phyloP scores from a whole-genome alignment of 2,888 invertebrate genomes.

The Tetragnatha montana region DNA sequence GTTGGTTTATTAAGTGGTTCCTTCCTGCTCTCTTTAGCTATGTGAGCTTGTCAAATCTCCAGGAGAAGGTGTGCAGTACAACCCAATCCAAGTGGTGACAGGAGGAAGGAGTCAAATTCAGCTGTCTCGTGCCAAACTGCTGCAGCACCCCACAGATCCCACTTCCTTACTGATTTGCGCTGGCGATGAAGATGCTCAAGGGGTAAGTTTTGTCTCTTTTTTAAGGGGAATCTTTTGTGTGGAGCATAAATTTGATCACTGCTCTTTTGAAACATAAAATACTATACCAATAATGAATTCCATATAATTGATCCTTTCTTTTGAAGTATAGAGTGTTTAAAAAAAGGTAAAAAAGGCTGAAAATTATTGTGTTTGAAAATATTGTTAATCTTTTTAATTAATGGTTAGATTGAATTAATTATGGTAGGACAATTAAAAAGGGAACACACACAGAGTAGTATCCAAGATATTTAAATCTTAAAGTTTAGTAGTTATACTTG shows the following conservation, averaged over 20 bases:
- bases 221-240: no score
- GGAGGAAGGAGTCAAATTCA: constrained; percentile 83
- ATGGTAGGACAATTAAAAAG: no score
- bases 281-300: no score
- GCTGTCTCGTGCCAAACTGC: constrained; percentile 82
- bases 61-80: constrained; percentile 69
- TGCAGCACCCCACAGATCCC: constrained; percentile 79
- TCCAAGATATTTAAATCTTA: no score
- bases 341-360: not conserved
- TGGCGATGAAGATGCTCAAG: constrained; percentile 82
- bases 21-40: constrained; percentile 69
- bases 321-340: not conserved
- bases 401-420: no score
- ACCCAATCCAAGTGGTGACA: constrained; percentile 77
- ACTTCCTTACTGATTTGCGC: constrained; percentile 82
- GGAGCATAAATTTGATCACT: no score
- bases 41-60: constrained; percentile 74
- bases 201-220: constrained; percentile 76
- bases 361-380: not conserved
- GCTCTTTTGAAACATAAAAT: no score
- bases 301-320: no score
- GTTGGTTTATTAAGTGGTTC: constrained; percentile 68
- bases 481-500: no score
- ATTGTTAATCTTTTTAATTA: no score
- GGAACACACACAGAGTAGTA: no score